Percentiles rank a stretch among this genome's conserved stretches.
Evolutionary conservation across 2,113 vertebrate species (phyloP).

Genomic region (Pteronura brasiliensis): DNA sequence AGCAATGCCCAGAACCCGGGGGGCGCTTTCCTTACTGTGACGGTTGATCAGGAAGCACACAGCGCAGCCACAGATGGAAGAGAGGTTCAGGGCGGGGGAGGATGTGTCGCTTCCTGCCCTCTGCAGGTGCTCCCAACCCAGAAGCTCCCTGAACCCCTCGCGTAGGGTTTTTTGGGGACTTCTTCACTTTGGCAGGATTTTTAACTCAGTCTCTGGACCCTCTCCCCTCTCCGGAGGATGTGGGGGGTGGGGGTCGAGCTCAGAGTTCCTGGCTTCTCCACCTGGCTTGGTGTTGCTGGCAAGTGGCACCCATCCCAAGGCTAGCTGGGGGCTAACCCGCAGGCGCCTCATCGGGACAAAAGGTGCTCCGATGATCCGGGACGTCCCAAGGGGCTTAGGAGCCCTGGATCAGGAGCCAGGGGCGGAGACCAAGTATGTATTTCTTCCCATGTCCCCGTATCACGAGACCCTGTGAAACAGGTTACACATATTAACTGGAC

Average conservation of each 20-base stretch:
- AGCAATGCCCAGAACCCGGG: rapidly evolving
- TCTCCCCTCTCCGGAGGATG: neutral
- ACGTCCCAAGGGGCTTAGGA: neutral
- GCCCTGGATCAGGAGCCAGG: neutral
- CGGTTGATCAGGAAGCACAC: neutral
- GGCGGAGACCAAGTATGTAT: neutral
- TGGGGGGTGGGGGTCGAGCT: no score
- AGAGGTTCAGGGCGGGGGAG: rapidly evolving
- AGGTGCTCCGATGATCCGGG: neutral
- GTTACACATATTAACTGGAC: rapidly evolving
- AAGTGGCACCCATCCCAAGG: neutral
- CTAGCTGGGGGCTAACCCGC: neutral
- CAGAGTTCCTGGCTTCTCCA: neutral
- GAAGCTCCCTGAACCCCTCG: rapidly evolving
- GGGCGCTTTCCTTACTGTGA: no score
- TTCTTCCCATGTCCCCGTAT: neutral
- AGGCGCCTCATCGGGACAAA: neutral
- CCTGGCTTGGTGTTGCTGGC: neutral
- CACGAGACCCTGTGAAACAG: rapidly evolving
- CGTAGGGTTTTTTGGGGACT: neutral
- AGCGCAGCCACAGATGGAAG: rapidly evolving
- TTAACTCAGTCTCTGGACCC: neutral
- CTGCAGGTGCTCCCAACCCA: rapidly evolving
- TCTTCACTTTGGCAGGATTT: rapidly evolving
- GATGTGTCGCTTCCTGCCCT: rapidly evolving